These are phyloP conservation scores for Ramphastos sulfuratus DNA, from an alignment of 2,113 vertebrate genomes.

Conservation along the genomic window DNA sequence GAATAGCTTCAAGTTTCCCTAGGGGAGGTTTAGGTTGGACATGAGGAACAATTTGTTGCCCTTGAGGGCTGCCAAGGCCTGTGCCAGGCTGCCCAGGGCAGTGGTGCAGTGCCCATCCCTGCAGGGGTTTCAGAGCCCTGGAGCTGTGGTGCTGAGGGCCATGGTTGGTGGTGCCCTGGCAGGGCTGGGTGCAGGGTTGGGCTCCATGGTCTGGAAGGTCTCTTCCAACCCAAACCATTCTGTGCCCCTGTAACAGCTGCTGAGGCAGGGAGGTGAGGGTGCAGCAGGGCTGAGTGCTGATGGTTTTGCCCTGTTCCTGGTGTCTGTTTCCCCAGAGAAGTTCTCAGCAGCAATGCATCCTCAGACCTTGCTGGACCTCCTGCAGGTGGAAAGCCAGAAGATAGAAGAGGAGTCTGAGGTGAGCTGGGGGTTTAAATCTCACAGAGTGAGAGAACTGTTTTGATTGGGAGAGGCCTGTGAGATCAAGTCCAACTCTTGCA, in stretches of 20 bases:
- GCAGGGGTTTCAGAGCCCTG: not conserved
- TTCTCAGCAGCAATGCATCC: conserved; percentile 80
- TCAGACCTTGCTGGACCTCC: conserved; percentile 82
- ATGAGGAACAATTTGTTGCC: not conserved
- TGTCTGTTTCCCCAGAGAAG: conserved; percentile 75
- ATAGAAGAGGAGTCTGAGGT: conserved; percentile 93
- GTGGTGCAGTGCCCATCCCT: not conserved
- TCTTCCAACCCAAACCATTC: not conserved
- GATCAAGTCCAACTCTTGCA: too few relatives aligned
- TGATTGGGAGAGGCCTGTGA: too few relatives aligned
- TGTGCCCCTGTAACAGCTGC: not conserved
- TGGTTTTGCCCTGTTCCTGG: not conserved
- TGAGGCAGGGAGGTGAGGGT: not conserved
- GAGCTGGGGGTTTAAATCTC: not conserved
- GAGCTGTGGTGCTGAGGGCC: not conserved
- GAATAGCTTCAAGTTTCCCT: not conserved
- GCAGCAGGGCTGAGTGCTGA: accelerated
- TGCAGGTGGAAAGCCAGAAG: conserved; percentile 89
- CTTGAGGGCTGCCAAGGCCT: not conserved
- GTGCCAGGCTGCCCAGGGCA: not conserved
- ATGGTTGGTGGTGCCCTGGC: not conserved
- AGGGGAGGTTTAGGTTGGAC: not conserved
- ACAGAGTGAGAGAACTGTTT: not conserved
- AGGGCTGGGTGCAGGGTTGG: not conserved
- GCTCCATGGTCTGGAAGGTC: not conserved